Evolutionary conservation across 2,113 vertebrate genomes (phyloP), one percentile per base, ranked within the genome.

Genomic region (Aix galericulata): DNA sequence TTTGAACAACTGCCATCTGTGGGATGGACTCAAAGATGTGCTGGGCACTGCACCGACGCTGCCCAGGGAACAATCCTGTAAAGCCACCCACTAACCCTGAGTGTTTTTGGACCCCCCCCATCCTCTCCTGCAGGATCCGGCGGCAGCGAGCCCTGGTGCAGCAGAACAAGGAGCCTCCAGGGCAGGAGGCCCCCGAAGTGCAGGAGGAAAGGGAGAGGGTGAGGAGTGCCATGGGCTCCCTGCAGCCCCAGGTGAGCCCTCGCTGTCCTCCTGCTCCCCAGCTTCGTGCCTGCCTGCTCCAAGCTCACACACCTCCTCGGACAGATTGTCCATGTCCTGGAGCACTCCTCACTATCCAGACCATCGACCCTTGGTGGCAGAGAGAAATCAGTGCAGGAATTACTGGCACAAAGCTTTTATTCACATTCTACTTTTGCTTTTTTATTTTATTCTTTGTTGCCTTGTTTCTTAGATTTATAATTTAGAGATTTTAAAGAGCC

Each of bases 171-270:
- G 98, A 99, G 16, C 98, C 97, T 7, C 97, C 96, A 0, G 91
- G 94, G 75, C 97, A 98, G 17, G 98, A 99, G 55, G 97, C 98
- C 55, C 98, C 98, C 74, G 99, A 99, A 7, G 98, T 99, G 29
- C 97, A 93, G 77, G 96, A 93, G 8, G 99, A 99, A 97, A 98
- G 98, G 91, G 96, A 96, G 21, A 71, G 98, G 55, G 98, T 98
- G 71, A 97, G 97, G 40, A 96, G 95, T 3, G 95, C 95, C 0
- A 50, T 98, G 67, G 89, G 68, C 17, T 94, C 97, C 32, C 93
- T 91, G 69, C 96, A 97, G 40, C 10, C 16, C 21, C 15, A 68
- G 29, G 44, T 48, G 44, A 64, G 62, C 50, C 50, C 50, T 52
- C 23, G 2, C 4, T 13, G 7, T 52, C 50, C 7, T 25, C 23